Evolutionary conservation across 2,797 vertebrate genomes (phyloP).

Genomic region (Chelidonichthys spinosus): DNA sequence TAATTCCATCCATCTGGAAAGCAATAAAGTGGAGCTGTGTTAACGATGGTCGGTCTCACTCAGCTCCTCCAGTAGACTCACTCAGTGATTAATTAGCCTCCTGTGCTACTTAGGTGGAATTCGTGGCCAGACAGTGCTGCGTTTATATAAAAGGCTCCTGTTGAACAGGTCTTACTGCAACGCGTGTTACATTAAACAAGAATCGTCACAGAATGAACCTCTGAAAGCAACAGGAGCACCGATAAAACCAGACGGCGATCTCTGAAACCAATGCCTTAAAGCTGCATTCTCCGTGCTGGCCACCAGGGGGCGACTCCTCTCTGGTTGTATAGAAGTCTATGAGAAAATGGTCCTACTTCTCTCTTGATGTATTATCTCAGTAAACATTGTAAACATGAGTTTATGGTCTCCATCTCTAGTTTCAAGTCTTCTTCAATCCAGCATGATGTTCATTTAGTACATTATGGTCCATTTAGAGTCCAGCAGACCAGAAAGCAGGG

Average conservation of each 20-base stretch:
- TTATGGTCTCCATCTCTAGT: no score
- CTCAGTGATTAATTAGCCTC: slow-evolving; percentile 36
- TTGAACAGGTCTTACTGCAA: slow-evolving; percentile 13
- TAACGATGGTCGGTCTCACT: slow-evolving; percentile 46
- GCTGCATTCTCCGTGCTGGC: no score
- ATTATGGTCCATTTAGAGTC: no score
- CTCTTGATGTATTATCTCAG: no score
- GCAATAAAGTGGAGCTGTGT: slow-evolving; percentile 58
- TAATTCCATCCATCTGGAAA: slow-evolving; percentile 66
- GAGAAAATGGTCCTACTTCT: no score
- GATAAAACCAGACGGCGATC: neutral
- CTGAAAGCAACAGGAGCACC: neutral
- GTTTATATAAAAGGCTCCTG: slow-evolving; percentile 6
- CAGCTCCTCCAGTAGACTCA: slow-evolving; percentile 21
- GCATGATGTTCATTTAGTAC: no score
- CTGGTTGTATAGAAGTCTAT: no score
- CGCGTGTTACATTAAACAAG: neutral
- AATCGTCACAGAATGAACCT: slow-evolving; percentile 3
- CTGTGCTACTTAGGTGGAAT: slow-evolving; percentile 25
- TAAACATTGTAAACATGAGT: no score
- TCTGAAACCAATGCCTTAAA: no score
- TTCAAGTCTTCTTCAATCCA: no score
- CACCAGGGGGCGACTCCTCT: no score
- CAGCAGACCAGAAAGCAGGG: no score
- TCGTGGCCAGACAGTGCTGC: slow-evolving; percentile 20